Conservation (phyloP, 1,140 invertebrate species). For the Telenomus remus region DNA sequence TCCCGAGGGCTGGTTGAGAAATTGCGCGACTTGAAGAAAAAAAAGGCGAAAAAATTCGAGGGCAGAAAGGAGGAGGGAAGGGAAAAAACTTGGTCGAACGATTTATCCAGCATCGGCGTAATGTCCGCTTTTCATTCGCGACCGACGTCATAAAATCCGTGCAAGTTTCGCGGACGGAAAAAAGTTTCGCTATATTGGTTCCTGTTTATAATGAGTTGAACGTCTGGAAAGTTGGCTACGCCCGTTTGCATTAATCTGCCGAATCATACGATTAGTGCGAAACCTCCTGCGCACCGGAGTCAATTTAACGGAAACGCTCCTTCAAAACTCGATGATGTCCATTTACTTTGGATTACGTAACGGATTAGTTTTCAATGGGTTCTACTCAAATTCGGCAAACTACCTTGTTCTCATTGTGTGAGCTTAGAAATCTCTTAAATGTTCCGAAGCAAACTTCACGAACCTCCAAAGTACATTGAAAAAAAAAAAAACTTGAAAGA, state of each 20-base stretch:
- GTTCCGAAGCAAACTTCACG: conserved; percentile 41
- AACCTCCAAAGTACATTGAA: conserved; percentile 40
- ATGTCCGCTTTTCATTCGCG: conserved; percentile 22
- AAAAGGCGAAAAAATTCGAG: conserved; percentile 3
- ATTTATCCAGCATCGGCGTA: conserved; percentile 35
- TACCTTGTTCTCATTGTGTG: conserved; percentile 46
- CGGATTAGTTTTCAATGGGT: conserved; percentile 55
- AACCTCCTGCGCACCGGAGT: conserved; percentile 37
- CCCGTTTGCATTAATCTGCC: conserved; percentile 59
- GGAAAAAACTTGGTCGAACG: conserved; percentile 20
- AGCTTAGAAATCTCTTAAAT: conserved; percentile 54
- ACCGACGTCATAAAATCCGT: conserved; percentile 40
- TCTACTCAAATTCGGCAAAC: conserved; percentile 51
- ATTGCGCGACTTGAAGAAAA: conserved; percentile 5
- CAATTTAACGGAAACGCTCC: conserved; percentile 59
- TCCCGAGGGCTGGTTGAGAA: conserved; percentile 12
- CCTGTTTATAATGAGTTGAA: conserved; percentile 59
- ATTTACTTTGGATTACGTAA: conserved; percentile 59
- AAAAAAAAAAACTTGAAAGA: too few species aligned
- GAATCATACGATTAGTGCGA: conserved; percentile 58
- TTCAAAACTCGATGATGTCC: conserved; percentile 40
- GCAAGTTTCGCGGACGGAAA: conserved; percentile 32
- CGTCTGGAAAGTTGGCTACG: conserved; percentile 57
- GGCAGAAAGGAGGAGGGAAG: background rate
- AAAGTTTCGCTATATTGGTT: conserved; percentile 48